These are phyloP conservation scores for Caranx ignobilis DNA, from an alignment of 2,113 vertebrate genomes.

Conservation along the genomic window DNA sequence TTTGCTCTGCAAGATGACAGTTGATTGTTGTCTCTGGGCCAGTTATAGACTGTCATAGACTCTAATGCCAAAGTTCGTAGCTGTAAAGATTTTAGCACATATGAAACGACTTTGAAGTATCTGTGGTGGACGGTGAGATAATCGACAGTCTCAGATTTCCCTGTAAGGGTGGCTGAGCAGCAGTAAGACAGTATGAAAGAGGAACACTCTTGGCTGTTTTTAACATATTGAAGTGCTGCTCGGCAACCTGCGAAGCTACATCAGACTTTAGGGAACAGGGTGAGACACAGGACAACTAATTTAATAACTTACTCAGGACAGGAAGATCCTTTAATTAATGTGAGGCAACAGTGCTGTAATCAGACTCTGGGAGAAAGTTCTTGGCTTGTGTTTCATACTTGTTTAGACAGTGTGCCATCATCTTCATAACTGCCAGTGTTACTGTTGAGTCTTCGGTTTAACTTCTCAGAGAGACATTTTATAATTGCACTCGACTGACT, in stretches of 20 bases:
- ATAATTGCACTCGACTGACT: neutral
- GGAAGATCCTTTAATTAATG: conserved; percentile 49
- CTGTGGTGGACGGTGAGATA: neutral
- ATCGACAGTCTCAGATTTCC: neutral
- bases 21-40: conserved; percentile 47
- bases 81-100: neutral
- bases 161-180: neutral
- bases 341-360: conserved; percentile 41
- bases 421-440: conserved; percentile 39
- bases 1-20: conserved; percentile 41
- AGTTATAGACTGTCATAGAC: neutral
- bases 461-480: conserved; percentile 7
- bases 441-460: conserved; percentile 33
- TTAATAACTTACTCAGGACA: conserved; percentile 70
- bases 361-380: conserved; percentile 32
- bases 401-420: conserved; percentile 50
- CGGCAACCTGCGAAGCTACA: conserved; percentile 46
- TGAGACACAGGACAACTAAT: conserved; percentile 73
- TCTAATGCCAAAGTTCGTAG: neutral
- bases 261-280: conserved; percentile 64
- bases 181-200: neutral
- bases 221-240: conserved; percentile 38
- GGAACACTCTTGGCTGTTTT: conserved; percentile 33
- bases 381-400: conserved; percentile 32
- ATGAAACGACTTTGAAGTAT: conserved; percentile 5